phyloP scores from a whole-genome alignment of 2,797 vertebrate genomes.

The Schizopygopsis pylzovi region DNA sequence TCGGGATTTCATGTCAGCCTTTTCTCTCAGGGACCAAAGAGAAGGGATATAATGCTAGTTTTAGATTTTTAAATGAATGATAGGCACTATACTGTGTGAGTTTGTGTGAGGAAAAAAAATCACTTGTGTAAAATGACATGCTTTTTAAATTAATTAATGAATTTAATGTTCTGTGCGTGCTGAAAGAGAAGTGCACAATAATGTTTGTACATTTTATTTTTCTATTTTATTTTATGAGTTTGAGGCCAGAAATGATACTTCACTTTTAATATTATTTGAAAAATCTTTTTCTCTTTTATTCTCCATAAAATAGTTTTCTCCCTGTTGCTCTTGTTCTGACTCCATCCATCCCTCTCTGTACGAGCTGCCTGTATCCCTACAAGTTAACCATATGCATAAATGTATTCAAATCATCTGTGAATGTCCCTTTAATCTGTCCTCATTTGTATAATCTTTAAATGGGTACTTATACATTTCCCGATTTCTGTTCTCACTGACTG shows the following conservation, averaged over 20 bases:
- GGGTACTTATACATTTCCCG: not conserved
- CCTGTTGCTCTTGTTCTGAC: not conserved
- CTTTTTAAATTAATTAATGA: not conserved
- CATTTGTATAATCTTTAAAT: constrained; percentile 50
- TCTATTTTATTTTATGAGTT: not conserved
- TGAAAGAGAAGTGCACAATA: not conserved
- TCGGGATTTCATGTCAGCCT: not conserved
- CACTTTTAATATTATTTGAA: not conserved
- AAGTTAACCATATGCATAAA: constrained; percentile 23
- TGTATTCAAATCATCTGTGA: constrained; percentile 14
- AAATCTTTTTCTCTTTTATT: not conserved
- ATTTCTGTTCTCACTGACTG: constrained; percentile 34
- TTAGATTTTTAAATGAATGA: not conserved
- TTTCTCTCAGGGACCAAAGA: not conserved
- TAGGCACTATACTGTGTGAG: no score
- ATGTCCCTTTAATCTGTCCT: constrained; percentile 29
- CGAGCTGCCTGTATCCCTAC: not conserved
- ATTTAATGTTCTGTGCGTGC: not conserved
- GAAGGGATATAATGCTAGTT: not conserved
- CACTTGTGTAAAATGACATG: not conserved
- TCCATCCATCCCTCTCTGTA: constrained; percentile 5
- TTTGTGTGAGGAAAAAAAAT: no score
- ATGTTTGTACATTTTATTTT: not conserved
- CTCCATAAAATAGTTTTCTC: not conserved
- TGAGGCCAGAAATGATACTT: not conserved